Percentiles rank a stretch among this genome's conserved stretches.
Evolutionary conservation across 2,888 invertebrate species (phyloP).

Genomic region (Nomada goodeniana): DNA sequence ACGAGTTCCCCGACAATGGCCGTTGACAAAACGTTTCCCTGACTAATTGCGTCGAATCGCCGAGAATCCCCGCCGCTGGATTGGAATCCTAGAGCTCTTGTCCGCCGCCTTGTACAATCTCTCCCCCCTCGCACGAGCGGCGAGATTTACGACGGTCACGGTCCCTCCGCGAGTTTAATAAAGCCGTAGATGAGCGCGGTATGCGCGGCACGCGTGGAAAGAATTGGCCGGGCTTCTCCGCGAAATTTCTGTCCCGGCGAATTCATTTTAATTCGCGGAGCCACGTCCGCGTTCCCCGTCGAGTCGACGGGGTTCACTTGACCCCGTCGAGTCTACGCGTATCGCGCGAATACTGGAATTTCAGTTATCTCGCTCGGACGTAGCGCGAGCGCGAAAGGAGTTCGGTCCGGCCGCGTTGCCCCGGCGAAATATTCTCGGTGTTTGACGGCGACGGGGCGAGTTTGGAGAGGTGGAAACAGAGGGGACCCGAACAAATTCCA

Average conservation of each 20-base stretch:
- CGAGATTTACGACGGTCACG: conserved; percentile 59
- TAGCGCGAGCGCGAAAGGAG: neutral
- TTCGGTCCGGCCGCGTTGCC: neutral
- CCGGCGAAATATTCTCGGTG: neutral
- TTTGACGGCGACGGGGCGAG: neutral
- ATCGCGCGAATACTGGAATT: conserved; percentile 30
- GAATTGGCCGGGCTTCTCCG: conserved; percentile 2
- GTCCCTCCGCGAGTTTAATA: conserved; percentile 58
- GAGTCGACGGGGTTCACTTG: conserved; percentile 23
- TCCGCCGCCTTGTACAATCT: too few species aligned
- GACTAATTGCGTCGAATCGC: conserved; percentile 42
- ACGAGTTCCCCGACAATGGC: conserved; percentile 47
- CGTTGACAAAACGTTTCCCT: conserved; percentile 54
- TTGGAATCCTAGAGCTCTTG: conserved; percentile 19
- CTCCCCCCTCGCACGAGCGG: neutral
- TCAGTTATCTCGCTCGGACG: neutral
- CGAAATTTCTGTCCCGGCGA: conserved; percentile 51
- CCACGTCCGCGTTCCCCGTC: conserved; percentile 5
- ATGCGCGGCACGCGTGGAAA: conserved; percentile 48
- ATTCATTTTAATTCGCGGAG: conserved; percentile 51
- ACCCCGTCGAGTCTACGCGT: conserved; percentile 18
- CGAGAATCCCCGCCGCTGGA: neutral
- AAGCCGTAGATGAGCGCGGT: conserved; percentile 50
- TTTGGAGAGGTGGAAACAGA: too few species aligned
- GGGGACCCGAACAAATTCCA: conserved; percentile 20